phyloP scores from a whole-genome alignment of 2,113 vertebrate species.

The Myrmophylax atrothorax region DNA sequence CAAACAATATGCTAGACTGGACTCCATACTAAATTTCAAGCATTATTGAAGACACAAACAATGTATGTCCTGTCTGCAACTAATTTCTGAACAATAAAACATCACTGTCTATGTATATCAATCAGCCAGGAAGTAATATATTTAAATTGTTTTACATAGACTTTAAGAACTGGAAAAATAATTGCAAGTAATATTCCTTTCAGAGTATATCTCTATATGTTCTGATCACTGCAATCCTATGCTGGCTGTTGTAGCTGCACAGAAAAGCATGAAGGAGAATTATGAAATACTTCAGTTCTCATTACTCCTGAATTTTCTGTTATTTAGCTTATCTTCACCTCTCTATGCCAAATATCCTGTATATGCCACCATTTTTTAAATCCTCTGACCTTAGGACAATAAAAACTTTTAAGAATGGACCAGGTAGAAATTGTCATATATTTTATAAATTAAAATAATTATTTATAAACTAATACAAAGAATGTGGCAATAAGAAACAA shows the following conservation, averaged over 20 bases:
- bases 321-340: conserved; percentile 9
- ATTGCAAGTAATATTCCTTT: not conserved
- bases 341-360: conserved; percentile 27
- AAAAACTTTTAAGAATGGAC: conserved; percentile 29
- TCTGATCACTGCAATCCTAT: not conserved
- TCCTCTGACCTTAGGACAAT: conserved; percentile 30
- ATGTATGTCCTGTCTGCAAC: not conserved
- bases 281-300: not conserved
- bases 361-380: conserved; percentile 38
- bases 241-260: not conserved
- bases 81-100: not conserved
- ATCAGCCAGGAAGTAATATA: not conserved
- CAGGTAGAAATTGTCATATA: not conserved
- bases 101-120: not conserved
- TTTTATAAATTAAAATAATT: not conserved
- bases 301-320: not conserved
- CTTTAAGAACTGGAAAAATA: not conserved
- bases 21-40: not conserved
- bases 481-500: not conserved
- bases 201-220: not conserved
- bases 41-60: not conserved
- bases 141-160: not conserved
- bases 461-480: not conserved
- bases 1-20: not conserved
- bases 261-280: not conserved